phyloP scores from a whole-genome alignment of 2,797 vertebrate genomes.

The Sciaenops ocellatus region DNA sequence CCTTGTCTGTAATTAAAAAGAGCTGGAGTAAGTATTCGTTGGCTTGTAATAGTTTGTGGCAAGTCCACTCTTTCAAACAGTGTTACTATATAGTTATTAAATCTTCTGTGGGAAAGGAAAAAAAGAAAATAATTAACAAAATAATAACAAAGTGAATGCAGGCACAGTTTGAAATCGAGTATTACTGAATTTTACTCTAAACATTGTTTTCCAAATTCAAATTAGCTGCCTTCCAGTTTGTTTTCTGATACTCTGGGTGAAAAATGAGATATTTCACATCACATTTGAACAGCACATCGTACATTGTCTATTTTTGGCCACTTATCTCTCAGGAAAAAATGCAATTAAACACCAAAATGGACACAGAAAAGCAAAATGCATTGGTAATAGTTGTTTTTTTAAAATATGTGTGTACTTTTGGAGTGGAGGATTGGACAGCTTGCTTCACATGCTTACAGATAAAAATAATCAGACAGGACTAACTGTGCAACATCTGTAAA shows the following conservation, averaged over 20 bases:
- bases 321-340: background rate
- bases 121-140: too few species aligned
- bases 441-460: constrained; percentile 11
- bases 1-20: constrained; percentile 15
- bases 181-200: too few species aligned
- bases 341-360: background rate
- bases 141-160: too few species aligned
- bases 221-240: too few species aligned
- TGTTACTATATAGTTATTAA: background rate
- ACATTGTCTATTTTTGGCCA: too few species aligned
- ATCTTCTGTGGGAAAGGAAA: background rate
- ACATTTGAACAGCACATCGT: too few species aligned
- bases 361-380: background rate
- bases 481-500: constrained; percentile 21
- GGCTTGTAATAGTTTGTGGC: too few species aligned
- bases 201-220: too few species aligned
- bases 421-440: constrained; percentile 28
- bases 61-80: background rate
- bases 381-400: background rate
- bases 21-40: background rate
- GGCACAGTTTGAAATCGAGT: too few species aligned
- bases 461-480: constrained; percentile 3
- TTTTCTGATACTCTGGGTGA: too few species aligned
- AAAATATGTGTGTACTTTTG: background rate
- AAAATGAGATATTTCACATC: too few species aligned